Evolutionary conservation across 1,140 invertebrate species (phyloP).

Genomic region (Papilio helenus): DNA sequence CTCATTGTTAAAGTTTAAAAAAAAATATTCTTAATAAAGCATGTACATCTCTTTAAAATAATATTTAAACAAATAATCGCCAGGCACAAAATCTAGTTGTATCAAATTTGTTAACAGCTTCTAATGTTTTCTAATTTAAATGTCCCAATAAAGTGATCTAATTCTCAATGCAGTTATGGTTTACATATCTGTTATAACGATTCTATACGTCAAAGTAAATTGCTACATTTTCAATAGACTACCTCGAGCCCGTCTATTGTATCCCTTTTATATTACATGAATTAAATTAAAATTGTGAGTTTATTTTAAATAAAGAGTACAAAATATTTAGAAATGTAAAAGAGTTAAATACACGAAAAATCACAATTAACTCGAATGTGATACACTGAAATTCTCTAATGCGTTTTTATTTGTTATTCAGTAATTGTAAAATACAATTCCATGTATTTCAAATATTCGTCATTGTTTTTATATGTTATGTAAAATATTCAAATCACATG

Average conservation of each 20-base stretch:
- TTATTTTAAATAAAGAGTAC: constrained; percentile 25
- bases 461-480: neutral
- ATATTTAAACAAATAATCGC: constrained; percentile 22
- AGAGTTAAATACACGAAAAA: neutral
- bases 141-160: constrained; percentile 51
- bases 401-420: neutral
- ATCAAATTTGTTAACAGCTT: constrained; percentile 30
- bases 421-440: neutral
- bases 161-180: constrained; percentile 54
- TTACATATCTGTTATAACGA: constrained; percentile 58
- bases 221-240: constrained; percentile 61
- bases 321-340: constrained; percentile 13
- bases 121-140: constrained; percentile 17
- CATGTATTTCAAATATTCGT: neutral
- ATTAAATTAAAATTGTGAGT: neutral
- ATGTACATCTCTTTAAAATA: neutral
- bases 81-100: constrained; percentile 40
- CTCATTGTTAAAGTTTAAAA: constrained; percentile 39
- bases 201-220: constrained; percentile 60
- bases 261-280: neutral
- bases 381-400: neutral
- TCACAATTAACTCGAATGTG: neutral
- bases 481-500: neutral
- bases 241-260: constrained; percentile 54
- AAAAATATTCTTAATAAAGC: neutral